Percentiles rank a stretch among this genome's conserved stretches.
Conservation (phyloP, 2,888 invertebrate species). For the Epicampocera succincta region DNA sequence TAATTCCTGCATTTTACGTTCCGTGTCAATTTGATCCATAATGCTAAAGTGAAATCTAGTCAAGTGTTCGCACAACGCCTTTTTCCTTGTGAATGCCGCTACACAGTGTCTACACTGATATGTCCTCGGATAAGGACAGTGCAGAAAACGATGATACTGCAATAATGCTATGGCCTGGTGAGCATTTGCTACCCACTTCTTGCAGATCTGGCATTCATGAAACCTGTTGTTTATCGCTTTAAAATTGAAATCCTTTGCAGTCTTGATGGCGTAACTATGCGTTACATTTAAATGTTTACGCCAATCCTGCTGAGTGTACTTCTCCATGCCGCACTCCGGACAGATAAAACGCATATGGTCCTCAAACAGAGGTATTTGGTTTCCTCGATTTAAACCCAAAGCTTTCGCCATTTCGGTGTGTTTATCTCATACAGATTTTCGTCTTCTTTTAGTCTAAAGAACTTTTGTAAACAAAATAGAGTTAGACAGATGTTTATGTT, state of each 20-base stretch:
- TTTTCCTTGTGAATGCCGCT: conserved; percentile 74
- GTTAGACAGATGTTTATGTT: too few relatives aligned
- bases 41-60: conserved; percentile 53
- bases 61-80: conserved; percentile 73
- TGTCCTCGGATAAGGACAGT: conserved; percentile 75
- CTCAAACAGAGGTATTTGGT: conserved; percentile 74
- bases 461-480: too few relatives aligned
- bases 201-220: conserved; percentile 77
- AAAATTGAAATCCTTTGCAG: conserved; percentile 75
- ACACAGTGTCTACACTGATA: conserved; percentile 76
- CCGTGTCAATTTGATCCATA: conserved; percentile 71
- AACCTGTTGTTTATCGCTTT: conserved; percentile 74
- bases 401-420: not conserved
- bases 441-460: too few relatives aligned
- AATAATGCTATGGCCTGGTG: conserved; percentile 76
- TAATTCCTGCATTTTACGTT: conserved; percentile 69
- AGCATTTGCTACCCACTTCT: conserved; percentile 77
- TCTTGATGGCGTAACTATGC: conserved; percentile 75
- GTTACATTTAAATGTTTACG: conserved; percentile 75
- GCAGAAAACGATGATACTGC: conserved; percentile 78
- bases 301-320: conserved; percentile 76
- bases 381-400: not conserved
- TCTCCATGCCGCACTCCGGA: conserved; percentile 77
- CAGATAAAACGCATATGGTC: conserved; percentile 77
- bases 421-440: too few relatives aligned